Evolutionary conservation across 1,140 invertebrate species (phyloP), one percentile per base, ranked within the genome.

Genomic region (Tetramorium alpestre): DNA sequence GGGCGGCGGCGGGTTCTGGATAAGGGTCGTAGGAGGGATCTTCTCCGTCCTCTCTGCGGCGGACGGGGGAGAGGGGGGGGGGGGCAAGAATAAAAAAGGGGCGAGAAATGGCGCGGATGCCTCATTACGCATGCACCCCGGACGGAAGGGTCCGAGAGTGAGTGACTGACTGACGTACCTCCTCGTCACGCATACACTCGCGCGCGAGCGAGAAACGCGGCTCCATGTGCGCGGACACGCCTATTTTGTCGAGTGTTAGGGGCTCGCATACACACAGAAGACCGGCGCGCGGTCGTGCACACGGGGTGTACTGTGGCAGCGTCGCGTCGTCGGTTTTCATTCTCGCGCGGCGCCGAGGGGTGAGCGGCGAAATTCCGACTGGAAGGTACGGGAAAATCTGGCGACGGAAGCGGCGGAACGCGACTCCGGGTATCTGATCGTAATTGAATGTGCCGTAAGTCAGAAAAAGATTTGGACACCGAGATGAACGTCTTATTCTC

Each of bases 51-150:
- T 64, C 54, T 13, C 33, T 33, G n/a, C 28, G 54, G 22, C 51
- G 18, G 18, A 11, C 6, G 51, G 70, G 60, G 33, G 64, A 77
- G 90, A 88, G 22, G 22, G n/a, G n/a, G 93, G 89, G 51, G 92
- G 89, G 16, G 3, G 92, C 92, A 89, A 89, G 93, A 88, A 90
- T 93, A 94, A 92, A 89, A 87, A 87, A 86, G 70, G 86, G 77
- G 88, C 80, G 88, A 93, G 90, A 93, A 92, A 93, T 90, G 90
- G 86, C 89, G 85, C 85, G 84, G 88, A 85, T 88, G 75, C 87
- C 91, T 94, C 90, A 93, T 94, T 94, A 94, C 89, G 90, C 92
- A 95, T 95, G 92, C 92, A 94, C 91, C 94, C 92, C 85, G 86
- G 87, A 82, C 47, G 28, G 38, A 86, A 86, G 56, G 60, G 58